phyloP scores from a whole-genome alignment of 2,797 vertebrate species.

The Galago senegalensis region DNA sequence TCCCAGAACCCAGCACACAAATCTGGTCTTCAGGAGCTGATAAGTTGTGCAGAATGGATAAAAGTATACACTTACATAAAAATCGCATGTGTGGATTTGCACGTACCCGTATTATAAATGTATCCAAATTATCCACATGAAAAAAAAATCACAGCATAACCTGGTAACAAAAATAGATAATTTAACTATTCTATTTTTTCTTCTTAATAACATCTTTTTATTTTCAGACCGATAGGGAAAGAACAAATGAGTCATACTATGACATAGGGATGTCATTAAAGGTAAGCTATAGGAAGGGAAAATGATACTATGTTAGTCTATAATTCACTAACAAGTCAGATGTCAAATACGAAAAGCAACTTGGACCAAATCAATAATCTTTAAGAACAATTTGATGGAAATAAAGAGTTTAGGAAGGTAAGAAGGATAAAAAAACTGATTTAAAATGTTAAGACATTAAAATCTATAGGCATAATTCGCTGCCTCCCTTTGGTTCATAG shows the following conservation, averaged over 20 bases:
- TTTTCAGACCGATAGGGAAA: conserved; percentile 63
- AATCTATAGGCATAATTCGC: background rate
- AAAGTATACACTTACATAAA: background rate
- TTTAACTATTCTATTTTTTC: conserved; percentile 62
- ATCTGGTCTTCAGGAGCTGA: background rate
- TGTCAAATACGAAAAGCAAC: background rate
- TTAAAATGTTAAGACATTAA: conserved; percentile 23
- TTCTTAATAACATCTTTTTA: conserved; percentile 55
- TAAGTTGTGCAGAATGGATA: conserved; percentile 12
- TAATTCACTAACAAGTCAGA: conserved; percentile 50
- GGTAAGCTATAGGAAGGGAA: conserved; percentile 33
- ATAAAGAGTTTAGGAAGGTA: background rate
- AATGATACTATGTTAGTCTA: background rate
- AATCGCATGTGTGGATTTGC: background rate
- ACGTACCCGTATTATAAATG: background rate
- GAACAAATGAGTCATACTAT: conserved; percentile 73
- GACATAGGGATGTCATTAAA: background rate
- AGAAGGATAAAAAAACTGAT: conserved; percentile 35
- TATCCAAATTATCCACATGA: background rate
- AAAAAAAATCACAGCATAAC: background rate
- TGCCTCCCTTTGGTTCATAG: conserved; percentile 1
- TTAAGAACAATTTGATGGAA: conserved; percentile 28
- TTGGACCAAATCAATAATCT: conserved; percentile 3
- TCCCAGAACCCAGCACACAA: background rate
- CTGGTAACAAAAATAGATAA: conserved; percentile 39